Evolutionary conservation across 2,113 vertebrate genomes (phyloP).

Genomic region (Lamprotornis superbus): DNA sequence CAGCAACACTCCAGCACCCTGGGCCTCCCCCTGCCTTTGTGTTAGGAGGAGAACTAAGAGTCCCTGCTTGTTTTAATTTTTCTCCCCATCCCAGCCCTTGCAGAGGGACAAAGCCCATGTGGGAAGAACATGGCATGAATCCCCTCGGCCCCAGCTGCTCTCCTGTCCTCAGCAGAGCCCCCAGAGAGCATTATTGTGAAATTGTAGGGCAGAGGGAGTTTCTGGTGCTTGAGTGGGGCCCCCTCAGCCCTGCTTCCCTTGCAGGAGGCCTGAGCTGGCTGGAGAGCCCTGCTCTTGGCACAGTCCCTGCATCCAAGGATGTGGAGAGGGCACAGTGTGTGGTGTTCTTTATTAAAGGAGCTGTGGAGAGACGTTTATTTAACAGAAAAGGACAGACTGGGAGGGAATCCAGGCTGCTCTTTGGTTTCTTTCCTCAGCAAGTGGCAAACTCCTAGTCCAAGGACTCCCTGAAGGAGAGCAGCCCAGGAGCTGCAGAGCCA

Average conservation of each 20-base stretch:
- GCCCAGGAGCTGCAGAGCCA: background rate
- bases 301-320: background rate
- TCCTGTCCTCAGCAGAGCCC: background rate
- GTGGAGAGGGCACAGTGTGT: background rate
- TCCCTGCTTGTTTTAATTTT: background rate
- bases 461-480: background rate
- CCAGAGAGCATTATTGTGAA: background rate
- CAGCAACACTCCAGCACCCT: background rate
- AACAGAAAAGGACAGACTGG: background rate
- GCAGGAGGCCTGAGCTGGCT: background rate
- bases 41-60: background rate
- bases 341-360: background rate
- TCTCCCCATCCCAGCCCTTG: background rate
- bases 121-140: background rate
- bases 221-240: background rate
- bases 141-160: background rate
- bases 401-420: slow-evolving; percentile 8
- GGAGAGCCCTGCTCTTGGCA: background rate
- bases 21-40: background rate
- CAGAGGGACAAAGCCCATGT: background rate
- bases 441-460: slow-evolving; percentile 6
- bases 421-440: background rate
- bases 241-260: background rate
- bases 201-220: background rate
- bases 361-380: background rate